A percentile compares a stretch with the other conserved stretches of the same genome.
Evolutionary conservation across 2,113 vertebrate species (phyloP).

Genomic region (Oryzias melastigma): DNA sequence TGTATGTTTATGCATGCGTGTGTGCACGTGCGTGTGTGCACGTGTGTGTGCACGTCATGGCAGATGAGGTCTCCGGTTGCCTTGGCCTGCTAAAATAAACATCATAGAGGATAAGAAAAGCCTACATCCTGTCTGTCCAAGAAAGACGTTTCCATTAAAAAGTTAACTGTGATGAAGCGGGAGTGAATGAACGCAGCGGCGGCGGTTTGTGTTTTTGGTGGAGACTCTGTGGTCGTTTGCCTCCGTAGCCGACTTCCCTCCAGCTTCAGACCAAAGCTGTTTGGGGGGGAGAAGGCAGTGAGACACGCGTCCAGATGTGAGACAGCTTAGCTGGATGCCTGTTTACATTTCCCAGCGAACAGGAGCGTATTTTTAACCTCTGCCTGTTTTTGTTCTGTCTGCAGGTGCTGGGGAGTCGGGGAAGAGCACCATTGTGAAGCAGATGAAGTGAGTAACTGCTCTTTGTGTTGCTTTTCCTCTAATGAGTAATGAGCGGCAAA

Average conservation of each 20-base stretch:
- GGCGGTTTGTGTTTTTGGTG: slow-evolving; percentile 8
- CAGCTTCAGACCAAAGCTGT: slow-evolving; percentile 1
- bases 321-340: slow-evolving; percentile 41
- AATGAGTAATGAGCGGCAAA: slow-evolving; percentile 7
- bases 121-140: slow-evolving; percentile 39
- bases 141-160: slow-evolving; percentile 51
- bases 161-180: slow-evolving; percentile 25
- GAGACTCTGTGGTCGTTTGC: not conserved
- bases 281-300: slow-evolving; percentile 10
- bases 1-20: slow-evolving; percentile 19
- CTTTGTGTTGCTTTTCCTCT: slow-evolving; percentile 61
- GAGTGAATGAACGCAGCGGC: too few species aligned
- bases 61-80: slow-evolving; percentile 56
- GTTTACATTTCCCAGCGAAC: slow-evolving; percentile 64
- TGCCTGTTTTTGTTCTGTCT: slow-evolving; percentile 73
- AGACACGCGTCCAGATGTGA: slow-evolving; percentile 64
- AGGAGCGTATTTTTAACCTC: slow-evolving; percentile 72
- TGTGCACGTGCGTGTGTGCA: slow-evolving; percentile 25
- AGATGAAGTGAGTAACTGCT: slow-evolving; percentile 91
- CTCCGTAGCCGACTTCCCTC: too few species aligned
- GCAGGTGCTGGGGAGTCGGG: slow-evolving; percentile 93
- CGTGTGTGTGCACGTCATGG: slow-evolving; percentile 49
- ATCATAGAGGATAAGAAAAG: slow-evolving; percentile 49
- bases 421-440: slow-evolving; percentile 97
- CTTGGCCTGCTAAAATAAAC: slow-evolving; percentile 55